These are phyloP conservation scores for Natrix natrix DNA, from an alignment of 2,797 vertebrate species.

Conservation along the genomic window DNA sequence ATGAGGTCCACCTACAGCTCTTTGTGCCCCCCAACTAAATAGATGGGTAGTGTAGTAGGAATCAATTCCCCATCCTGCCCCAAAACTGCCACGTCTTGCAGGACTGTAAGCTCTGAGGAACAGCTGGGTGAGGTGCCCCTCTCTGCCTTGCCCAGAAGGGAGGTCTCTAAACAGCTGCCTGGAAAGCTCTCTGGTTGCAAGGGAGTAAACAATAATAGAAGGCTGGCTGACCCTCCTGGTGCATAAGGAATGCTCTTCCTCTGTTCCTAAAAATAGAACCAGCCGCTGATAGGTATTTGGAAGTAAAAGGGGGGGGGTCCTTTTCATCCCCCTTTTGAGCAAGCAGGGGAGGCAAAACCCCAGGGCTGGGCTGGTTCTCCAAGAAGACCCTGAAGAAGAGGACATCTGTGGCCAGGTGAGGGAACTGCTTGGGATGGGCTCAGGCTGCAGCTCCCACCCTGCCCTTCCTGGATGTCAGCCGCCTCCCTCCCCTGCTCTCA, in stretches of 20 bases:
- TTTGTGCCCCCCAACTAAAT: not conserved
- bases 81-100: not conserved
- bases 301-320: no score
- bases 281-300: not conserved
- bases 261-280: not conserved
- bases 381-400: no score
- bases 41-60: not conserved
- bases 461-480: no score
- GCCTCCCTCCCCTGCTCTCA: not conserved
- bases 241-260: not conserved
- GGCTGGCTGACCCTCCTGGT: not conserved
- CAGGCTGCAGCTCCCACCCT: not conserved
- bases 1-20: not conserved
- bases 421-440: not conserved
- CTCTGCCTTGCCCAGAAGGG: not conserved
- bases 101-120: no score
- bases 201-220: not conserved
- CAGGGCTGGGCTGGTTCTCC: not conserved
- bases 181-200: not conserved
- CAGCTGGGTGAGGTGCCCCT: not conserved
- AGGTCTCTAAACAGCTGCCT: not conserved
- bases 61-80: not conserved
- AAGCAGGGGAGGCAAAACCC: no score
- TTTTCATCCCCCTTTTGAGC: not conserved
- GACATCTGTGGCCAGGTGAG: not conserved